A percentile compares a stretch with the other conserved stretches of the same genome.
These are phyloP conservation scores for Iselma pallidipennis DNA, from an alignment of 2,888 invertebrate genomes.

Conservation along the genomic window DNA sequence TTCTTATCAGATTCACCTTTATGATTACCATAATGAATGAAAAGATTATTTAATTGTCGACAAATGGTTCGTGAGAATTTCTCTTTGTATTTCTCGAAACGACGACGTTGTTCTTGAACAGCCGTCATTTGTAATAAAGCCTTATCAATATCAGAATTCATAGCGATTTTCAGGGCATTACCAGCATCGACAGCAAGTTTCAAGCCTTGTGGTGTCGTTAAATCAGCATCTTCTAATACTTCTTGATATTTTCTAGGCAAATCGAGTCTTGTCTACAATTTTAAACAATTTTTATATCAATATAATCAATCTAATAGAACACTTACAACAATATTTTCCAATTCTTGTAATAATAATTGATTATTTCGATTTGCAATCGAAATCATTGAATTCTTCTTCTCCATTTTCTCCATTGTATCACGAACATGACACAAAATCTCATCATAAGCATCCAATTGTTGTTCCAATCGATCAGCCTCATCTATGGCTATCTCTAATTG, in stretches of 20 bases:
- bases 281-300: neutral
- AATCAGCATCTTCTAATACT: constrained; percentile 73
- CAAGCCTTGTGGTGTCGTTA: constrained; percentile 66
- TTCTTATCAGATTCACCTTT: constrained; percentile 65
- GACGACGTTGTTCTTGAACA: constrained; percentile 78
- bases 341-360: constrained; percentile 74
- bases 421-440: constrained; percentile 81
- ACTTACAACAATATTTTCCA: constrained; percentile 77
- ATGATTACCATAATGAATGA: constrained; percentile 86
- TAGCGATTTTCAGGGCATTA: constrained; percentile 73
- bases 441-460: constrained; percentile 77
- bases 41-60: constrained; percentile 90
- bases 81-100: constrained; percentile 75
- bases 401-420: constrained; percentile 89
- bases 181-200: constrained; percentile 72
- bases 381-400: constrained; percentile 86
- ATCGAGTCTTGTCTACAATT: constrained; percentile 67
- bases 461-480: constrained; percentile 74
- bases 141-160: constrained; percentile 69
- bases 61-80: constrained; percentile 83
- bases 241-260: constrained; percentile 68
- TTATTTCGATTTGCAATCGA: constrained; percentile 86
- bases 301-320: neutral
- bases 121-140: constrained; percentile 70
- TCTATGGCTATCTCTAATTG: constrained; percentile 77